A percentile compares a stretch with the other conserved stretches of the same genome.
Evolutionary conservation across 2,797 vertebrate species (phyloP).

Genomic region (Microhierax caerulescens): DNA sequence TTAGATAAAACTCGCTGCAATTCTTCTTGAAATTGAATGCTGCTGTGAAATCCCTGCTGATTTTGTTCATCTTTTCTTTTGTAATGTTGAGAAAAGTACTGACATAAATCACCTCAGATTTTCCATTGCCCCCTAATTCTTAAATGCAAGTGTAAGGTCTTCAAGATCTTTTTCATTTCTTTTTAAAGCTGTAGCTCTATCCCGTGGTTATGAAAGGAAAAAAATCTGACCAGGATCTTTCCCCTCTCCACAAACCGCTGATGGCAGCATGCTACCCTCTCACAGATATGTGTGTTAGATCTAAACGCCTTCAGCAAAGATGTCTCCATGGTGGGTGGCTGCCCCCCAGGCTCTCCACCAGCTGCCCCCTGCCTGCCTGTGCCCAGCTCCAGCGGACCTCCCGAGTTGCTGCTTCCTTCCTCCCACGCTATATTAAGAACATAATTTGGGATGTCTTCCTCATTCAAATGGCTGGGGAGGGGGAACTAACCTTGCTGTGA

Average conservation of each 20-base stretch:
- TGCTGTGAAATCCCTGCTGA: not conserved
- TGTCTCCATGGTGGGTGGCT: not conserved
- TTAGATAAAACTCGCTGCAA: not conserved
- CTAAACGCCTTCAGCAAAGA: not conserved
- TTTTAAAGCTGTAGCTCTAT: not conserved
- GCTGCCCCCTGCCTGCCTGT: not conserved
- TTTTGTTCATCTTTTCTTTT: not conserved
- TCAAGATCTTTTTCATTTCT: not conserved
- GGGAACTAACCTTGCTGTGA: not conserved
- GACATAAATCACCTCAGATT: not conserved
- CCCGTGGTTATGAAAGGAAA: not conserved
- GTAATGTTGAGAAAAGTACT: not conserved
- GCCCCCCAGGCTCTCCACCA: not conserved
- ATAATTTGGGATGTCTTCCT: not conserved
- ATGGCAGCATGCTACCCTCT: not conserved
- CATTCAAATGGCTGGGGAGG: not conserved
- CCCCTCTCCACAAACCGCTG: not conserved
- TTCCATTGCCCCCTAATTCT: not conserved
- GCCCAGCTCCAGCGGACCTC: not conserved
- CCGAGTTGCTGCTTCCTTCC: not conserved
- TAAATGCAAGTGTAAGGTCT: not conserved
- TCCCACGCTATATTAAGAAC: not conserved
- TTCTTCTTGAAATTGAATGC: not conserved
- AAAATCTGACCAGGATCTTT: not conserved
- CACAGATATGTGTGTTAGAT: rapidly evolving